These are phyloP conservation scores for Aethes cnicana DNA, from an alignment of 2,888 invertebrate species.

Conservation along the genomic window DNA sequence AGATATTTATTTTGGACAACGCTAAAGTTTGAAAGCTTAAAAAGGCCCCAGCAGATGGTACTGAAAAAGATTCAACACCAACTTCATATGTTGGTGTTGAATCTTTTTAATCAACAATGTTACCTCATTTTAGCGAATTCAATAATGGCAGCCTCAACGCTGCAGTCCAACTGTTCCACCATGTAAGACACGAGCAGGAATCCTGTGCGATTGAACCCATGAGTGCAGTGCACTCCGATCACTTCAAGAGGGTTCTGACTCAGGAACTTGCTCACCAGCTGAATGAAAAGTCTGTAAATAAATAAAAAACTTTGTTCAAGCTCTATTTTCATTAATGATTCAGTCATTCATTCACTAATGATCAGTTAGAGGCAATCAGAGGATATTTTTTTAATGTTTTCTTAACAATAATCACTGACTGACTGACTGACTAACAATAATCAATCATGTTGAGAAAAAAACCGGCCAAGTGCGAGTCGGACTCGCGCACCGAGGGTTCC, in stretches of 20 bases:
- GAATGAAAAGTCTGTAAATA: slow-evolving; percentile 86
- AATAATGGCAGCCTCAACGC: slow-evolving; percentile 91
- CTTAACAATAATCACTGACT: too few species aligned
- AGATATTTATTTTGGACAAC: slow-evolving; percentile 46
- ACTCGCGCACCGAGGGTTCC: too few species aligned
- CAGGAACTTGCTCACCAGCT: slow-evolving; percentile 90
- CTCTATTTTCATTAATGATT: too few species aligned
- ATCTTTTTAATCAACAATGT: too few species aligned
- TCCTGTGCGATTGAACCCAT: slow-evolving; percentile 99
- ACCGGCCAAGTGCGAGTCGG: too few species aligned
- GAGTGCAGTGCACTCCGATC: slow-evolving; percentile 96
- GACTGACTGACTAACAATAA: too few species aligned
- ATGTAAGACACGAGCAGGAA: slow-evolving; percentile 96
- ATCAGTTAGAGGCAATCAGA: too few species aligned
- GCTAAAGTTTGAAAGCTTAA: slow-evolving; percentile 88
- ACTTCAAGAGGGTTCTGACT: slow-evolving; percentile 89
- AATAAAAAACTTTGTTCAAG: too few species aligned
- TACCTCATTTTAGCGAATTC: slow-evolving; percentile 88
- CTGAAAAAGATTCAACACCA: slow-evolving; percentile 71
- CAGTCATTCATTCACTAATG: too few species aligned
- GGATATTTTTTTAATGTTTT: too few species aligned
- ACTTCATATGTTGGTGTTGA: too few species aligned
- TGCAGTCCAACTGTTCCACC: slow-evolving; percentile 91
- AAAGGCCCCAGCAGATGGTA: slow-evolving; percentile 70
- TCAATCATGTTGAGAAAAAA: too few species aligned